These are phyloP conservation scores for Acanthornis magna DNA, from an alignment of 2,797 vertebrate species.

Conservation along the genomic window DNA sequence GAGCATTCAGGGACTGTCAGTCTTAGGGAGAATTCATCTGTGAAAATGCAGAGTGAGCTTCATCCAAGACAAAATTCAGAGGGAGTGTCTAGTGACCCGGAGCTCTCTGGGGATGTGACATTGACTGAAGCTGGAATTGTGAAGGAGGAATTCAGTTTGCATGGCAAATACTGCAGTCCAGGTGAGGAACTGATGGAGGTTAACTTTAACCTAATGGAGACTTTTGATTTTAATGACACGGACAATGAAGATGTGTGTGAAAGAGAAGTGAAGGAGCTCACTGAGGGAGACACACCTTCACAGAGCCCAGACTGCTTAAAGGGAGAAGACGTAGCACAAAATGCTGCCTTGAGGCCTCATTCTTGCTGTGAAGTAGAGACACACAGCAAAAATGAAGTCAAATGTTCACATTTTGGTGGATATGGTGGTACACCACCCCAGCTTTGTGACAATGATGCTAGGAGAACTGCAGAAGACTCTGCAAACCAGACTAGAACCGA, in stretches of 20 bases:
- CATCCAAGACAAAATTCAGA: neutral
- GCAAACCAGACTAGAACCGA: neutral
- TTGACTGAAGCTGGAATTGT: neutral
- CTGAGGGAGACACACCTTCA: neutral
- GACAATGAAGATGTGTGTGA: slow-evolving; percentile 34
- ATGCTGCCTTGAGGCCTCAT: neutral
- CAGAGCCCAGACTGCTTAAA: neutral
- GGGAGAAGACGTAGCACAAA: neutral
- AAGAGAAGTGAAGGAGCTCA: neutral
- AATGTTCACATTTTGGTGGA: neutral
- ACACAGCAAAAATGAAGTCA: neutral
- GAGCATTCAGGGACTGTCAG: neutral
- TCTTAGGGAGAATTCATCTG: neutral
- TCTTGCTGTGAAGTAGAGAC: neutral
- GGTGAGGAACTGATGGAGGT: slow-evolving; percentile 55
- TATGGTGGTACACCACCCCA: neutral
- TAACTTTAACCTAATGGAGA: slow-evolving; percentile 71
- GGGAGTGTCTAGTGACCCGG: neutral
- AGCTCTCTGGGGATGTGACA: neutral
- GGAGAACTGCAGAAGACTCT: neutral
- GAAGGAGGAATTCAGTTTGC: neutral
- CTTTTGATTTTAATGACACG: slow-evolving; percentile 71
- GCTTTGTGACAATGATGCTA: neutral
- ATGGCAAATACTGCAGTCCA: neutral
- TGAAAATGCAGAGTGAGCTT: neutral